Evolutionary conservation across 2,797 vertebrate species (phyloP).

Genomic region (Channallabes apus): DNA sequence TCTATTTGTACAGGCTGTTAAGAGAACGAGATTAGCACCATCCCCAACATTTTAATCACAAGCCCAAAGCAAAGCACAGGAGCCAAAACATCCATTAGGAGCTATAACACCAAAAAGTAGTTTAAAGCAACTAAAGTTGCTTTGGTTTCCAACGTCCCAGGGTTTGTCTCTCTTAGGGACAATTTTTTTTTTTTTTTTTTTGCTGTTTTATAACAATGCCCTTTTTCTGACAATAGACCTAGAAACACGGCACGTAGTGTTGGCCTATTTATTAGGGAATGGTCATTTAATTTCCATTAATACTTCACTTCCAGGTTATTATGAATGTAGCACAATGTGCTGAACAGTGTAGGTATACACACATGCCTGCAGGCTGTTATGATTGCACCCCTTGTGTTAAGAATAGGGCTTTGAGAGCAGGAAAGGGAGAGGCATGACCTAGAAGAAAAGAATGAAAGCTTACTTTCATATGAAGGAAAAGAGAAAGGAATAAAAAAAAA

Average conservation of each 20-base stretch:
- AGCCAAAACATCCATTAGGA: constrained; percentile 27
- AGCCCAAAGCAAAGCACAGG: neutral
- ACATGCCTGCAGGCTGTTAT: constrained; percentile 31
- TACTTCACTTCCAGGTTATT: constrained; percentile 36
- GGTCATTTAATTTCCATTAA: constrained; percentile 44
- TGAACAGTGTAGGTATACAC: neutral
- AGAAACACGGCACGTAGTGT: constrained; percentile 30
- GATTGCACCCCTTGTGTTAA: constrained; percentile 27
- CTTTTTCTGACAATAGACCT: neutral
- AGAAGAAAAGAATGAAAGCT: constrained; percentile 50
- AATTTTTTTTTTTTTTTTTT: neutral
- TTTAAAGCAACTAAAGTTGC: constrained; percentile 6
- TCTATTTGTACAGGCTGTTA: neutral
- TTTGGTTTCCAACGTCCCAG: neutral
- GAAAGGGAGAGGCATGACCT: constrained; percentile 40
- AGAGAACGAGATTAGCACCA: neutral
- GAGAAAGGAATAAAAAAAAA: constrained; percentile 1
- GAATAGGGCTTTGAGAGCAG: constrained; percentile 41
- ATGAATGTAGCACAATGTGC: constrained; percentile 32
- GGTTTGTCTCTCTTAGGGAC: neutral
- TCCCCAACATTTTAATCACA: constrained; percentile 15
- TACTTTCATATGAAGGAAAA: constrained; percentile 40
- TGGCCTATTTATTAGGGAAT: constrained; percentile 34
- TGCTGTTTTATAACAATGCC: neutral
- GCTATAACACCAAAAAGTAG: constrained; percentile 22